These are phyloP conservation scores for Trematomus bernacchii DNA, from an alignment of 2,797 vertebrate genomes.

Conservation along the genomic window DNA sequence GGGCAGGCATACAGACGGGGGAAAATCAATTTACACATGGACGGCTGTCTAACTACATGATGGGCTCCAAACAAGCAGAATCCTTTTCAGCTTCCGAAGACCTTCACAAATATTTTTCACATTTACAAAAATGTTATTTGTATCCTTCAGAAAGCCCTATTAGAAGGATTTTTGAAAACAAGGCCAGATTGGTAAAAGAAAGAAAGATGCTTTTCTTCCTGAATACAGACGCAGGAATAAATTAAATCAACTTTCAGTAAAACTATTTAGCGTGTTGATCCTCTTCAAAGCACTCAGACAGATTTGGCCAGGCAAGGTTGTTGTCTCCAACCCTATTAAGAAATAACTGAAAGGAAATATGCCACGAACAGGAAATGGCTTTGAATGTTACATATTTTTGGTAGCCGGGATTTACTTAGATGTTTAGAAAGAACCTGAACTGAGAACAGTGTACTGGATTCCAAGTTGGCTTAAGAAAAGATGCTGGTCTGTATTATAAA, in stretches of 20 bases:
- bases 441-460: conserved; percentile 17
- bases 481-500: conserved; percentile 26
- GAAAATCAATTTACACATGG: conserved; percentile 40
- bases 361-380: conserved; percentile 35
- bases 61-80: conserved; percentile 24
- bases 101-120: conserved; percentile 12
- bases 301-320: conserved; percentile 7
- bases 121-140: conserved; percentile 18
- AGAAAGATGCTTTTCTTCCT: conserved; percentile 9
- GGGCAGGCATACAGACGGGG: conserved; percentile 22
- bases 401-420: conserved; percentile 51
- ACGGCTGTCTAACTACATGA: conserved; percentile 41
- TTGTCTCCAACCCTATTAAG: conserved; percentile 30
- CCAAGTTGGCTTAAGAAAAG: background rate
- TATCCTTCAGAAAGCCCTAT: conserved; percentile 18
- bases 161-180: conserved; percentile 30
- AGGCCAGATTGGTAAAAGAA: conserved; percentile 20
- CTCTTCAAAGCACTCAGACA: background rate
- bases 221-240: conserved; percentile 3
- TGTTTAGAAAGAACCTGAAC: conserved; percentile 17
- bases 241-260: background rate
- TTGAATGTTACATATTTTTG: conserved; percentile 43
- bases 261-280: conserved; percentile 27
- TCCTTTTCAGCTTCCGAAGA: conserved; percentile 27
- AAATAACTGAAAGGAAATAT: conserved; percentile 51